Evolutionary conservation across 1,140 invertebrate species (phyloP), one percentile per base, ranked within the genome.

Genomic region (Dendroctonus ponderosae): DNA sequence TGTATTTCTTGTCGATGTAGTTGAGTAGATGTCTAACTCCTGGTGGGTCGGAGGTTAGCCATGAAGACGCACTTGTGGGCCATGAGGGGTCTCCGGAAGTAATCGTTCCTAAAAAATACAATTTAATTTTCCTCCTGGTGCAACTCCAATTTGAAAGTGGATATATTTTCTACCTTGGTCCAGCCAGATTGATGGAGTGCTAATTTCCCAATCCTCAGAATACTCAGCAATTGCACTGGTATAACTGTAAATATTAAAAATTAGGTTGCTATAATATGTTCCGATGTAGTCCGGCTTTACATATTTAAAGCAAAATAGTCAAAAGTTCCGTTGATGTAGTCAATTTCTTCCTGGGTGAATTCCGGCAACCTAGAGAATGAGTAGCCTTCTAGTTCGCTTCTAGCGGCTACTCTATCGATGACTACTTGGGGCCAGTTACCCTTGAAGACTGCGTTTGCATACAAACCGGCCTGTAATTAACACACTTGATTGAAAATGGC

Each of bases 1-100:
- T 77, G 72, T 89, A 91, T 6, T 82, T 76, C 0, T 78, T 72
- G 46, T 80, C 79, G 7, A 91, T 80, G 81, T 84, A 87, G 49
- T 85, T 85, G 14, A 90, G 73, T 43, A 83, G n/a, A 42, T 79
- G 75, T 40, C 85, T 75, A 9, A 88, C 76, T 1, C 85, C 83
- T 70, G 77, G 75, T 11, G 62, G 62, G 9, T 52, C 51, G 7
- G 48, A 51, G 40, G n/a, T 37, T 11, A 64, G 11, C 62, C 84
- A 86, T 4, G 89, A 88, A 15, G 86, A 82, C 7, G 84, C 64
- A 41, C 46, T 42, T 8, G 50, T 46, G n/a, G 69, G 61, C 70
- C 70, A 71, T 12, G 69, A 62, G 7, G 67, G 62, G 46, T 71
- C 60, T 41, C 11, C 41, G 7, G 40, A 46, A n/a, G 48, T 44